Conservation (phyloP, 2,888 invertebrate species). For the Eupithecia tripunctaria region DNA sequence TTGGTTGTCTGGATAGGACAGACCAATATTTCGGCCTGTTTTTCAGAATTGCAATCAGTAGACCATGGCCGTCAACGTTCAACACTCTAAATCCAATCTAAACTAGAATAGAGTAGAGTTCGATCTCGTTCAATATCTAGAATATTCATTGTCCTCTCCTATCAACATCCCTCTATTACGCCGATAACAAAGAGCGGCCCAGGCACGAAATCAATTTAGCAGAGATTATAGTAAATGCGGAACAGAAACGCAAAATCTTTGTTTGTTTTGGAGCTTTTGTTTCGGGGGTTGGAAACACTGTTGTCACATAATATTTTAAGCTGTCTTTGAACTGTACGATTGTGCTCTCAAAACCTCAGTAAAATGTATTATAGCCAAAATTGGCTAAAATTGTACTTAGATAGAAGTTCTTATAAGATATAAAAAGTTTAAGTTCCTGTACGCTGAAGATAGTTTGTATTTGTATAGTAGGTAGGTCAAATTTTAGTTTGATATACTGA, state of each 20-base stretch:
- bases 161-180: slow-evolving; percentile 31
- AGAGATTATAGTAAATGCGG: slow-evolving; percentile 25
- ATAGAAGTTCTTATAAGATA: too few relatives aligned
- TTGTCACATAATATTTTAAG: background rate
- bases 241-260: slow-evolving; percentile 3
- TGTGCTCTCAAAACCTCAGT: background rate
- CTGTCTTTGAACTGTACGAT: background rate
- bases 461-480: too few relatives aligned
- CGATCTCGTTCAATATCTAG: slow-evolving; percentile 28
- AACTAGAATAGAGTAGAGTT: slow-evolving; percentile 24
- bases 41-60: slow-evolving; percentile 18
- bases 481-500: too few relatives aligned
- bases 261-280: slow-evolving; percentile 6
- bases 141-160: slow-evolving; percentile 32
- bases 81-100: slow-evolving; percentile 21
- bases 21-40: background rate
- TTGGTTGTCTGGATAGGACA: too few relatives aligned
- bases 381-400: background rate
- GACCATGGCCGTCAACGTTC: slow-evolving; percentile 14
- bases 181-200: slow-evolving; percentile 35
- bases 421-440: too few relatives aligned
- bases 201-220: slow-evolving; percentile 37
- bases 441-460: too few relatives aligned
- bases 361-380: background rate
- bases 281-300: background rate